Conservation (phyloP, 2,888 invertebrate genomes). For the Mesorhabditis belari region DNA sequence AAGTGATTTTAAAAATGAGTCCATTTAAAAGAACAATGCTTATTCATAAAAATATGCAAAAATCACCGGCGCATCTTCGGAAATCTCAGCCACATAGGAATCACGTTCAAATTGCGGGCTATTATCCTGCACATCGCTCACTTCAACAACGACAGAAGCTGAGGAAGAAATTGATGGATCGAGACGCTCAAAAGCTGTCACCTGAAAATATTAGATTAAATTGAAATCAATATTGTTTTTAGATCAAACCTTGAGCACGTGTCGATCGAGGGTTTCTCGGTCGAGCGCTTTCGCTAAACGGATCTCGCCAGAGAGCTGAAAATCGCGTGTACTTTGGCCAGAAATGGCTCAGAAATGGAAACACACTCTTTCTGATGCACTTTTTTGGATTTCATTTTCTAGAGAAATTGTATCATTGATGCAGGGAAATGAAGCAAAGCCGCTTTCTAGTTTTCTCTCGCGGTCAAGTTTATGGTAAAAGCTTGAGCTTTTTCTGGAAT, state of each 20-base stretch:
- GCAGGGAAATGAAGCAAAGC: no score
- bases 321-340: constrained; percentile 1
- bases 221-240: not conserved
- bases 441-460: no score
- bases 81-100: constrained; percentile 78
- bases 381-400: no score
- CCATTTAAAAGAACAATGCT: not conserved
- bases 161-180: constrained; percentile 44
- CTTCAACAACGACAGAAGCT: constrained; percentile 65
- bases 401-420: no score
- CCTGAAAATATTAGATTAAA: constrained; percentile 6
- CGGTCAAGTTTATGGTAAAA: no score
- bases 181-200: constrained; percentile 47
- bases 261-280: constrained; percentile 43
- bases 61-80: constrained; percentile 67
- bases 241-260: constrained; percentile 37
- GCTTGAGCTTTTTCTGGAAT: no score
- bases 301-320: constrained; percentile 43
- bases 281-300: constrained; percentile 45
- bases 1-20: not conserved
- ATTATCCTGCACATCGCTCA: constrained; percentile 89
- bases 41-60: not conserved
- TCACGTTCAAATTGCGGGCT: constrained; percentile 83
- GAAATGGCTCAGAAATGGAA: no score
- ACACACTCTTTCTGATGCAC: no score